Evolutionary conservation across 2,888 invertebrate species (phyloP).

Genomic region (Cremastobaeus sp.): DNA sequence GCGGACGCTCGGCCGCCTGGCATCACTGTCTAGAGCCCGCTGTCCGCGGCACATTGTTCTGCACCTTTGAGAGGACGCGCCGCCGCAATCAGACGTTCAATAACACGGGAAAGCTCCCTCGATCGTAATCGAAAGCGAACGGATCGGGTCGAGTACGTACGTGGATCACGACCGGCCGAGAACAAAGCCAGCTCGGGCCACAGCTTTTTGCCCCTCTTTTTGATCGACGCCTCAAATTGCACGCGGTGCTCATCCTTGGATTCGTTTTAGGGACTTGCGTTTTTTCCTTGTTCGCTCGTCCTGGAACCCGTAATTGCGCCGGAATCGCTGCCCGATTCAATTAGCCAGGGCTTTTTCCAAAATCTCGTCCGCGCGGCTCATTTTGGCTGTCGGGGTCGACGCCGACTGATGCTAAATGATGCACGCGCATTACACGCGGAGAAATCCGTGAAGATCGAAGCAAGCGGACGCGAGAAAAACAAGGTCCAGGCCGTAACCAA

Average conservation of each 20-base stretch:
- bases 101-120: conserved; percentile 71
- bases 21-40: conserved; percentile 45
- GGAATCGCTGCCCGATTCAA: conserved; percentile 3
- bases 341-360: conserved; percentile 11
- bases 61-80: conserved; percentile 72
- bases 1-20: conserved; percentile 8
- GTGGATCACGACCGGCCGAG: conserved; percentile 61
- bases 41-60: conserved; percentile 70
- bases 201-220: conserved; percentile 39
- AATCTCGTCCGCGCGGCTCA: conserved; percentile 22
- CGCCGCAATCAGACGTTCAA: conserved; percentile 71
- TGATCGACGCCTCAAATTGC: conserved; percentile 20
- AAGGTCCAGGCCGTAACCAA: conserved; percentile 16
- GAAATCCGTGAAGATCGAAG: conserved; percentile 24
- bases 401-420: conserved; percentile 28
- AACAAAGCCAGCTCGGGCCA: conserved; percentile 52
- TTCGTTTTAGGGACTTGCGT: neutral
- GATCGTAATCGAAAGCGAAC: conserved; percentile 72
- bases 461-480: conserved; percentile 21
- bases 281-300: neutral
- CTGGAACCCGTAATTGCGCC: neutral
- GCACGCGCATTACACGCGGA: conserved; percentile 31
- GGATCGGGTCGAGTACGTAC: conserved; percentile 65
- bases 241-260: conserved; percentile 17
- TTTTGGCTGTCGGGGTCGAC: conserved; percentile 23